A percentile compares a stretch with the other conserved stretches of the same genome.
phyloP scores from a whole-genome alignment of 2,113 vertebrate genomes.

The Psophia crepitans region DNA sequence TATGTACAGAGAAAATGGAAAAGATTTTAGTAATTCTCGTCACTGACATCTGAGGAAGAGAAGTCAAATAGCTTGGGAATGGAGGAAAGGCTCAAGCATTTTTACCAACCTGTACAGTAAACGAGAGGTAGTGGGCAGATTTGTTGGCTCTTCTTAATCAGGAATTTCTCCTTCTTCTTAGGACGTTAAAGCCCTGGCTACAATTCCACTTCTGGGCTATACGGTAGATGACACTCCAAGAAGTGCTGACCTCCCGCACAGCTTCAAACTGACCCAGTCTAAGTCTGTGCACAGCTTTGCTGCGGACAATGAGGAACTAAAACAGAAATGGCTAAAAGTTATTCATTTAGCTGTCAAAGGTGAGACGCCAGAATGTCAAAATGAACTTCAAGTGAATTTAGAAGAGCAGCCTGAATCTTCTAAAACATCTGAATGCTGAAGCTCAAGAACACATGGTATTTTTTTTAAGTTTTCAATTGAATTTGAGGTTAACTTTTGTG shows the following conservation, averaged over 20 bases:
- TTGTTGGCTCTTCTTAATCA: background rate
- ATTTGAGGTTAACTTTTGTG: conserved; percentile 23
- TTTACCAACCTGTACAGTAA: background rate
- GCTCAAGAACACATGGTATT: background rate
- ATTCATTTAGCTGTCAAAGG: conserved; percentile 90
- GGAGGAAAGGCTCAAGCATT: background rate
- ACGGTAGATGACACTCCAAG: conserved; percentile 82
- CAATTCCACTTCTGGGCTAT: conserved; percentile 95
- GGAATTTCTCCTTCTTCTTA: conserved; percentile 41
- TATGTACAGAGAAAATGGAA: conserved; percentile 31
- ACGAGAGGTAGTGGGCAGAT: background rate
- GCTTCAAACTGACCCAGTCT: conserved; percentile 93
- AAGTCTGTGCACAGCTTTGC: conserved; percentile 92
- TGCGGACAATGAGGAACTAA: conserved; percentile 90
- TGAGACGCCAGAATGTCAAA: conserved; percentile 74
- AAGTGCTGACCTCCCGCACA: conserved; percentile 82
- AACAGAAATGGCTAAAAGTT: conserved; percentile 92
- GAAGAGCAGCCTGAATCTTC: conserved; percentile 63
- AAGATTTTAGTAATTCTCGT: background rate
- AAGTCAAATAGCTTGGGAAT: background rate
- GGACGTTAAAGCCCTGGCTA: conserved; percentile 95
- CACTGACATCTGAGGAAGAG: background rate
- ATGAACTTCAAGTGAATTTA: conserved; percentile 45
- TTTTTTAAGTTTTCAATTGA: background rate
- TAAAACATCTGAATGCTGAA: conserved; percentile 61